These are phyloP conservation scores for Microtus montanus DNA, from an alignment of 2,113 vertebrate genomes.

Conservation along the genomic window DNA sequence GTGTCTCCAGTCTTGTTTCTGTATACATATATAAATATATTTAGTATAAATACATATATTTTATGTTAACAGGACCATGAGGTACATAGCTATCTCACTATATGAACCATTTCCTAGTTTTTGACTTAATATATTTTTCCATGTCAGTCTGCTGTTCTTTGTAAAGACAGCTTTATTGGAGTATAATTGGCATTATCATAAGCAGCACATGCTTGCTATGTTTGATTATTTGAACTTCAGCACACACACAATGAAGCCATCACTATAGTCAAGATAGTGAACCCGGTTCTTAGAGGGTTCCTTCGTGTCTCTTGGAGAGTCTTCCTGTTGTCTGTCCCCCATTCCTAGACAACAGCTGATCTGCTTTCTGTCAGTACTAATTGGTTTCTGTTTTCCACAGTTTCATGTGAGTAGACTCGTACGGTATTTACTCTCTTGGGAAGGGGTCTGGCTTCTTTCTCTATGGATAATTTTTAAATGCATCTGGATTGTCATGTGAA, in stretches of 20 bases:
- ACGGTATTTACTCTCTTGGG: not conserved
- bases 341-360: constrained; percentile 4
- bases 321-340: not conserved
- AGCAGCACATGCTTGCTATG: not conserved
- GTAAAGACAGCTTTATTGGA: not conserved
- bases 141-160: not conserved
- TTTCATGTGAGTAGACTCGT: constrained; percentile 15
- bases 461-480: not conserved
- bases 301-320: not conserved
- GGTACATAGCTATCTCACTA: not conserved
- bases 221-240: not conserved
- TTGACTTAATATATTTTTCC: constrained; percentile 1
- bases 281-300: not conserved
- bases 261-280: not conserved
- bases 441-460: constrained; percentile 42
- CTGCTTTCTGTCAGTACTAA: constrained; percentile 31
- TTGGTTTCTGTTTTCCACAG: constrained; percentile 33
- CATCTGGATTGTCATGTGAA: not conserved
- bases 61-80: not conserved
- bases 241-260: not conserved
- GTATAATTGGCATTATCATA: not conserved
- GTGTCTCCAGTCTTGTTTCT: not conserved
- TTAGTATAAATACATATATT: not conserved
- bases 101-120: not conserved
- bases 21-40: not conserved